Evolutionary conservation across 2,113 vertebrate species (phyloP), one percentile per base, ranked within the genome.

Genomic region (Columbina picui): DNA sequence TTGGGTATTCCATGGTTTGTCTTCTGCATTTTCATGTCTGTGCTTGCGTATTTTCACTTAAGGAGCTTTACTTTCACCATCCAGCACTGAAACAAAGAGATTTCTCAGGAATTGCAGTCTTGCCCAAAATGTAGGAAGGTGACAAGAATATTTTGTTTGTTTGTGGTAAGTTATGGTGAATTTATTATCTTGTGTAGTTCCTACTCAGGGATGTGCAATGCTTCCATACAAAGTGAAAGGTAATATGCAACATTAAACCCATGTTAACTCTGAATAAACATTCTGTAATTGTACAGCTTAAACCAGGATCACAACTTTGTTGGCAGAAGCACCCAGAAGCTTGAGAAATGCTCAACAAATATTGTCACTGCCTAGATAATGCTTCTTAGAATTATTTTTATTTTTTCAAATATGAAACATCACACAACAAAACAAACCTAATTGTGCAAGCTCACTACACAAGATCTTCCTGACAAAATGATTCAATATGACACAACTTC

Each of bases 401-500:
- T 32, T 56, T 94, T 91, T 80, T 68, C 22, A 47, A 55, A 22
- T 55, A 26, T 20, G 23, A 65, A 89, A 64, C 25, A 29, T 1
- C 1, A 34, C 6, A 25, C 61, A 79, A 50, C 8, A 70, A 60
- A 53, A 15, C 6, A 21, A 52, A 4, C 2, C 2, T 55, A 55
- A 59, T 47, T 77, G 41, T 95, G 50, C 67, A 87, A 73, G 32
- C 7, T 86, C 23, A 74, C 21, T 14, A 38, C 7, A 22, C 29
- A 29, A 81, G 45, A 52, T 70, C 64, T 74, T 95, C 69, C 79
- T 83, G 60, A 74, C 53, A 92, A 94, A 93, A 88, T 50, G 32
- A 49, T 90, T 97, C 87, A 71, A 87, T 92, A 93, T 30, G 73
- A 96, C 76, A 91, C 41, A 88, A 56, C 36, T 97, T 89, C 65